phyloP scores from a whole-genome alignment of 2,888 invertebrate species.

The Rhingia campestris region DNA sequence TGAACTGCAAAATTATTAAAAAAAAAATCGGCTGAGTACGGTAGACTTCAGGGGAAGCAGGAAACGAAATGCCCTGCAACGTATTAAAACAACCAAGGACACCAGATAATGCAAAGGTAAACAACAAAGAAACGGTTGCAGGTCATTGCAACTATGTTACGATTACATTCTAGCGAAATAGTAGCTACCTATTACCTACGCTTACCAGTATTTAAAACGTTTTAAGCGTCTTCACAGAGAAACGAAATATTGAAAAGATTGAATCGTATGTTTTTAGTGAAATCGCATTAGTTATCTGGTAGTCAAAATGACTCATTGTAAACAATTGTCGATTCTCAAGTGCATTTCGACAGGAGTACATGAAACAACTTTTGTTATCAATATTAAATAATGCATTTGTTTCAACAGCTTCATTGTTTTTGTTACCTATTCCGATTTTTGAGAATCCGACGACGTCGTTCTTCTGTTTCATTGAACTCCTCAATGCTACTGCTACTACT shows the following conservation, averaged over 20 bases:
- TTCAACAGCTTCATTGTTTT: background rate
- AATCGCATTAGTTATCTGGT: background rate
- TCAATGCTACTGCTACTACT: constrained; percentile 93
- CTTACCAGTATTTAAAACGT: too few relatives aligned
- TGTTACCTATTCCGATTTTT: constrained; percentile 88
- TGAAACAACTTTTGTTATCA: background rate
- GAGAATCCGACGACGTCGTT: constrained; percentile 86
- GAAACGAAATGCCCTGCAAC: background rate
- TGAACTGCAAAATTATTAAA: background rate
- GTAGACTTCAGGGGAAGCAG: background rate
- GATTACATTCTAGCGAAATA: too few relatives aligned
- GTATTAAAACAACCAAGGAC: background rate
- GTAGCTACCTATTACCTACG: too few relatives aligned
- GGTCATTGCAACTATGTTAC: background rate
- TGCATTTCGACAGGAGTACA: background rate
- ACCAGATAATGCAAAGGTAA: background rate
- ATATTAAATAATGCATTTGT: background rate
- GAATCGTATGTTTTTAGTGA: background rate
- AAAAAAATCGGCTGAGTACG: background rate
- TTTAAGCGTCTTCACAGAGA: background rate
- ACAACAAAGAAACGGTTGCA: background rate
- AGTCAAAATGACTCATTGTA: constrained; percentile 3
- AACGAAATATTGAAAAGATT: background rate
- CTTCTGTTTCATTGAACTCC: constrained; percentile 90
- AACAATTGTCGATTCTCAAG: background rate